A percentile compares a stretch with the other conserved stretches of the same genome.
phyloP scores from a whole-genome alignment of 1,140 invertebrate genomes.

The Ptiloglossa arizonensis region DNA sequence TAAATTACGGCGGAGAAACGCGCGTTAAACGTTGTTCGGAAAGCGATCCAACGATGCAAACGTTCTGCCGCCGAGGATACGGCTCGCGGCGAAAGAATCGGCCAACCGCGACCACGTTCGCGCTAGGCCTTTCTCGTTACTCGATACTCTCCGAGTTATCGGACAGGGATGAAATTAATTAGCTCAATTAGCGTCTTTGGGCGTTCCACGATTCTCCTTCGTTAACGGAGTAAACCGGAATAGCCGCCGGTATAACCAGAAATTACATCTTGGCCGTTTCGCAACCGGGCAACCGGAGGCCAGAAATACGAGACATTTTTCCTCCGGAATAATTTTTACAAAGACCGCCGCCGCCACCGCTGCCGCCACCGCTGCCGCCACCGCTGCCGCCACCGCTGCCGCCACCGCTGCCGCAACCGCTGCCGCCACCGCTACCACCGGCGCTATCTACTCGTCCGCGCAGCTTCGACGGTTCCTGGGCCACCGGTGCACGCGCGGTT shows the following conservation, averaged over 20 bases:
- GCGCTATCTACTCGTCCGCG: constrained; percentile 14
- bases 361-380: not conserved
- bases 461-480: constrained; percentile 36
- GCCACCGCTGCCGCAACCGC: not conserved
- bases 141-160: constrained; percentile 31
- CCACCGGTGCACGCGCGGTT: constrained; percentile 24
- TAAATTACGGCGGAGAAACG: too few species aligned
- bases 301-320: constrained; percentile 63
- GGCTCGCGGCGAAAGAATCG: not conserved
- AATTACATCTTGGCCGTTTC: constrained; percentile 37
- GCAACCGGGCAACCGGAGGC: constrained; percentile 37
- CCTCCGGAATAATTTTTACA: constrained; percentile 61
- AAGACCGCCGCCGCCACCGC: constrained; percentile 29
- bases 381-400: not conserved
- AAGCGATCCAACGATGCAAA: too few species aligned
- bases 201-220: constrained; percentile 56
- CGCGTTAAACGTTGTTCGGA: too few species aligned
- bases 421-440: too few species aligned
- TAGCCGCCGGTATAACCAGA: constrained; percentile 22
- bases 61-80: not conserved
- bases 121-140: constrained; percentile 38
- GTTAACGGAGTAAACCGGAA: constrained; percentile 62
- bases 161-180: constrained; percentile 58
- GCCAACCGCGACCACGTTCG: constrained; percentile 21
- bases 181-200: constrained; percentile 64